Evolutionary conservation across 1,140 invertebrate species (phyloP).

Genomic region (Pachyrhynchus sulphureomaculatus): DNA sequence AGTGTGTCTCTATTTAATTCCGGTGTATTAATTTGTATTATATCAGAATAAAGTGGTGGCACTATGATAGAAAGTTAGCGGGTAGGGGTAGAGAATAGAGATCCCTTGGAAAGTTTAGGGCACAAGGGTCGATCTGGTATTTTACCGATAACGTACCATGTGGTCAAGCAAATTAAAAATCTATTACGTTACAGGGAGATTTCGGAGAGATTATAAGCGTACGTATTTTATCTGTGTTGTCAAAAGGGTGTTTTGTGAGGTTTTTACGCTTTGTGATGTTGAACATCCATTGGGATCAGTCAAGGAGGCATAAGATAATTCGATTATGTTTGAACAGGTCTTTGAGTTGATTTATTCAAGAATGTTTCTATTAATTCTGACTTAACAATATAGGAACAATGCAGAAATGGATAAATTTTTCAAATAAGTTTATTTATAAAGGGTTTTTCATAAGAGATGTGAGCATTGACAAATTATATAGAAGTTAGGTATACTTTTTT

Average conservation of each 20-base stretch:
- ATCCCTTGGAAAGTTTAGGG: slow-evolving; percentile 27
- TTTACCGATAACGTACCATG: slow-evolving; percentile 36
- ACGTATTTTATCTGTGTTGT: slow-evolving; percentile 20
- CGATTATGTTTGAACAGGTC: not conserved
- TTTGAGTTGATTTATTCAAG: no score
- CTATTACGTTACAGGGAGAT: slow-evolving; percentile 36
- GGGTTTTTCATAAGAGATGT: no score
- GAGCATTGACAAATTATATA: no score
- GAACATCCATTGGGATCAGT: slow-evolving; percentile 8
- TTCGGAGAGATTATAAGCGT: slow-evolving; percentile 19
- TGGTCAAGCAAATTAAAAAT: slow-evolving; percentile 48
- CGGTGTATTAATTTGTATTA: slow-evolving; percentile 49
- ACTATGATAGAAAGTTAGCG: slow-evolving; percentile 43
- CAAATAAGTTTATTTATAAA: no score
- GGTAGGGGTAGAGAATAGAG: not conserved
- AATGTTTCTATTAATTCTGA: no score
- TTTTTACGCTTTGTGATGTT: slow-evolving; percentile 28
- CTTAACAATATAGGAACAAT: no score
- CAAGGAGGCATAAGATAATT: slow-evolving; percentile 17
- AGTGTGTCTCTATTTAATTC: slow-evolving; percentile 45
- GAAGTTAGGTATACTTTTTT: no score
- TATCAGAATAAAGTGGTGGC: slow-evolving; percentile 45
- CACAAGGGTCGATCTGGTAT: slow-evolving; percentile 1
- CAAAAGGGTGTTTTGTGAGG: slow-evolving; percentile 24
- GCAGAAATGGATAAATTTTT: no score